phyloP scores from a whole-genome alignment of 2,797 vertebrate genomes.

The Cynodonichthys magdalenae region DNA sequence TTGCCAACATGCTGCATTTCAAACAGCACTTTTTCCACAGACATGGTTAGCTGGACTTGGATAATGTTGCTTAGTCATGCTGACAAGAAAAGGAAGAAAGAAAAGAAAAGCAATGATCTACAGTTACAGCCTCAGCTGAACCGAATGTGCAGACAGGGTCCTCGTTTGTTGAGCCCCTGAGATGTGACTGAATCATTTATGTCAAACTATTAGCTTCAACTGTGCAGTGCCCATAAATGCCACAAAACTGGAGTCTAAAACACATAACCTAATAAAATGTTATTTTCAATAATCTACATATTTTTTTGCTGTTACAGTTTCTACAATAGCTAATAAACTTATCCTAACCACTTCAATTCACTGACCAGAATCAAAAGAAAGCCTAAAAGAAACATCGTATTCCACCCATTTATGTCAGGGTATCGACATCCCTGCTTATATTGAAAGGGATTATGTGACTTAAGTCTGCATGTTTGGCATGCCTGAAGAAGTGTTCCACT shows the following conservation, averaged over 20 bases:
- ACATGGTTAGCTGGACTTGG: slow-evolving; percentile 56
- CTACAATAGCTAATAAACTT: slow-evolving; percentile 55
- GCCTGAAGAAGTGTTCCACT: slow-evolving; percentile 67
- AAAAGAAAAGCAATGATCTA: slow-evolving; percentile 47
- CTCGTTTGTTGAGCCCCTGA: slow-evolving; percentile 63
- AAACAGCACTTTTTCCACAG: slow-evolving; percentile 30
- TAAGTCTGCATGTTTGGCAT: no score
- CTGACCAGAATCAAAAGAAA: slow-evolving; percentile 51
- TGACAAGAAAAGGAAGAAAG: slow-evolving; percentile 45
- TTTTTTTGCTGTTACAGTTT: slow-evolving; percentile 34
- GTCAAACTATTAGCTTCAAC: slow-evolving; percentile 59
- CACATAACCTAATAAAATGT: slow-evolving; percentile 23
- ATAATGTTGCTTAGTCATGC: slow-evolving; percentile 60
- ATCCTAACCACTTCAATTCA: slow-evolving; percentile 33
- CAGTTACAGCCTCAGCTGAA: slow-evolving; percentile 36
- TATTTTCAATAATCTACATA: slow-evolving; percentile 25
- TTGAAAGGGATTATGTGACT: slow-evolving; percentile 12
- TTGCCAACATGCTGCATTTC: slow-evolving; percentile 36
- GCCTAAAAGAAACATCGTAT: slow-evolving; percentile 34
- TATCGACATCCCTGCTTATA: slow-evolving; percentile 74
- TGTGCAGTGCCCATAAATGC: slow-evolving; percentile 50
- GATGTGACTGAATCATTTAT: slow-evolving; percentile 53
- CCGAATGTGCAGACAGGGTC: slow-evolving; percentile 34
- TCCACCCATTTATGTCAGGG: slow-evolving; percentile 53
- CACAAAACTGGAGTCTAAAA: slow-evolving; percentile 20